phyloP scores from a whole-genome alignment of 1,140 invertebrate species.

The Hesperophylax magnus region DNA sequence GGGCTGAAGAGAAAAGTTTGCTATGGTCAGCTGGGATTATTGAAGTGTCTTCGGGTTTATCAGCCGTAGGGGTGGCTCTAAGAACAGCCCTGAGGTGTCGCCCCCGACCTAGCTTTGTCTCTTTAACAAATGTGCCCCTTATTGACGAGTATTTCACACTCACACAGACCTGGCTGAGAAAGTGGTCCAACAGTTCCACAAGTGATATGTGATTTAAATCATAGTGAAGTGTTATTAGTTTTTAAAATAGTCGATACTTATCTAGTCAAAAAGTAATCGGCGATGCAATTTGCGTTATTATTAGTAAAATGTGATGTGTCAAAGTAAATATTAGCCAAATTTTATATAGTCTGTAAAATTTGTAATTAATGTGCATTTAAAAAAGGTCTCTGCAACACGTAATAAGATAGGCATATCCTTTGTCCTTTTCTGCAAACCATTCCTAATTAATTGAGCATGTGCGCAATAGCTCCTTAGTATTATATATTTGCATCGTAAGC shows the following conservation, averaged over 20 bases:
- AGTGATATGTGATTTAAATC: slow-evolving; percentile 20
- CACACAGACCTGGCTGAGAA: slow-evolving; percentile 48
- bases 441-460: too few species aligned
- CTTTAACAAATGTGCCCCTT: slow-evolving; percentile 45
- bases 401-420: too few species aligned
- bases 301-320: too few species aligned
- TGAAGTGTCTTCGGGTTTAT: slow-evolving; percentile 42
- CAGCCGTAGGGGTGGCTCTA: slow-evolving; percentile 46
- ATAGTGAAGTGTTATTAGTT: neutral
- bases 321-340: too few species aligned
- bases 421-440: too few species aligned
- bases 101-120: slow-evolving; percentile 45
- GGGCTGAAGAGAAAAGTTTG: slow-evolving; percentile 44
- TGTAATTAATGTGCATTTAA: too few species aligned
- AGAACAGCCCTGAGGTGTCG: slow-evolving; percentile 42
- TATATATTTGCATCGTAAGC: too few species aligned
- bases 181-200: slow-evolving; percentile 41
- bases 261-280: neutral
- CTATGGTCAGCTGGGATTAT: slow-evolving; percentile 52
- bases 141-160: slow-evolving; percentile 42
- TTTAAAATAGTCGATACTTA: neutral
- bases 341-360: too few species aligned
- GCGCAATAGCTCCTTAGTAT: too few species aligned
- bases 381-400: too few species aligned
- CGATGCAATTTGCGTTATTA: too few species aligned